These are phyloP conservation scores for Apogon hyalosoma DNA, from an alignment of 2,797 vertebrate species.

Conservation along the genomic window DNA sequence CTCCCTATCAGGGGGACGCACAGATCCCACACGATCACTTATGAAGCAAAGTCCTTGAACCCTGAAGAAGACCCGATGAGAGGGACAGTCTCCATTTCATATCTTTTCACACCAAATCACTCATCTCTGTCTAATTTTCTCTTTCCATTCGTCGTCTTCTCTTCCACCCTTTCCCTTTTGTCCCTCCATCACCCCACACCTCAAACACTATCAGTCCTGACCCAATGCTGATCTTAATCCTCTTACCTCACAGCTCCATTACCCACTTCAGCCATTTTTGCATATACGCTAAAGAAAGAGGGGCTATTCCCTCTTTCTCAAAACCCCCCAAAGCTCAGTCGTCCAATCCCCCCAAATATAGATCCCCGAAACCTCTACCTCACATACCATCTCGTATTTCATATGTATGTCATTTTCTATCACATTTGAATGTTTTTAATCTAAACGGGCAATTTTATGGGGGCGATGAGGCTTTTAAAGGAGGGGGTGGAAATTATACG, in stretches of 20 bases:
- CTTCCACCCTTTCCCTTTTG: conserved; percentile 51
- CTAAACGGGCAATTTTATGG: conserved; percentile 43
- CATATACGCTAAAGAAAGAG: conserved; percentile 76
- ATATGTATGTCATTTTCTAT: conserved; percentile 67
- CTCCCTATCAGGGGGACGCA: conserved; percentile 47
- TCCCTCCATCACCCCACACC: conserved; percentile 66
- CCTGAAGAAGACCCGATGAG: conserved; percentile 42
- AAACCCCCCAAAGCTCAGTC: conserved; percentile 60
- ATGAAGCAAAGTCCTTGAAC: conserved; percentile 36
- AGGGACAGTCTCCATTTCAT: conserved; percentile 33
- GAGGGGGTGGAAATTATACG: conserved; percentile 49
- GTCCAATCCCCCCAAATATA: conserved; percentile 48
- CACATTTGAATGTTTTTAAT: conserved; percentile 67
- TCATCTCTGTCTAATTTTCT: conserved; percentile 37
- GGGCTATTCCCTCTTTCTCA: conserved; percentile 48
- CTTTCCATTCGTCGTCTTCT: conserved; percentile 28
- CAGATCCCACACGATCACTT: conserved; percentile 51
- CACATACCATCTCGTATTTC: conserved; percentile 52
- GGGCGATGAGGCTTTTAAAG: conserved; percentile 37
- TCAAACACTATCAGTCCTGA: conserved; percentile 74
- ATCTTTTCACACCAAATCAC: conserved; percentile 44
- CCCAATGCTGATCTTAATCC: conserved; percentile 84
- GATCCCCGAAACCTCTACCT: conserved; percentile 48
- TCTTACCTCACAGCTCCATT: conserved; percentile 83
- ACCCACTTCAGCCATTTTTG: conserved; percentile 80